Conservation (phyloP, 2,113 vertebrate genomes). For the Muntiacus muntjak region DNA sequence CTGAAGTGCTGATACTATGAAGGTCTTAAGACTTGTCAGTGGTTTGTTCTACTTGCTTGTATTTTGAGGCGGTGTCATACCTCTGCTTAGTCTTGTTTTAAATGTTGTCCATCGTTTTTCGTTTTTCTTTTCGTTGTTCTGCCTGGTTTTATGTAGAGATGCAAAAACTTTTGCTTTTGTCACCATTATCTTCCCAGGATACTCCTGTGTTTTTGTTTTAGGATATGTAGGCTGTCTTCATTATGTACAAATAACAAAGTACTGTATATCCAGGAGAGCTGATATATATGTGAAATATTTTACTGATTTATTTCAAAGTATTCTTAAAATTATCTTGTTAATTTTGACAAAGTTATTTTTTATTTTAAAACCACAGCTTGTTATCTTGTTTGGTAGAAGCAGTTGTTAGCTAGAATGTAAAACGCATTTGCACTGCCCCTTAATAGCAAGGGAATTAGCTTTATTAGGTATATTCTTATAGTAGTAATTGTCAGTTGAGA, state of each 20-base stretch:
- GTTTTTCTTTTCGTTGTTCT: neutral
- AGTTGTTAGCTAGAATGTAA: conserved; percentile 25
- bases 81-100: neutral
- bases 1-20: neutral
- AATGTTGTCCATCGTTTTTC: neutral
- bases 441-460: neutral
- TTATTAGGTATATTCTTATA: neutral
- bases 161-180: neutral
- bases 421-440: neutral
- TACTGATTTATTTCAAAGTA: conserved; percentile 56
- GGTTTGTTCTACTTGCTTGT: neutral
- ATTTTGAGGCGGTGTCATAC: neutral
- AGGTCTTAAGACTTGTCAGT: neutral
- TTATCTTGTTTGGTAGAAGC: neutral
- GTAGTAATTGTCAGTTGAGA: neutral
- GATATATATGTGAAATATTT: conserved; percentile 53
- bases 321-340: conserved; percentile 30
- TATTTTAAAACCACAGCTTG: neutral
- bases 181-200: neutral
- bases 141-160: neutral
- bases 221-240: neutral
- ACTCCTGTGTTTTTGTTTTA: neutral
- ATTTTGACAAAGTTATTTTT: conserved; percentile 19
- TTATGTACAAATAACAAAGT: conserved; percentile 22
- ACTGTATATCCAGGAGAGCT: conserved; percentile 25